Evolutionary conservation across 2,888 invertebrate genomes (phyloP).

Genomic region (Trilocha varians): DNA sequence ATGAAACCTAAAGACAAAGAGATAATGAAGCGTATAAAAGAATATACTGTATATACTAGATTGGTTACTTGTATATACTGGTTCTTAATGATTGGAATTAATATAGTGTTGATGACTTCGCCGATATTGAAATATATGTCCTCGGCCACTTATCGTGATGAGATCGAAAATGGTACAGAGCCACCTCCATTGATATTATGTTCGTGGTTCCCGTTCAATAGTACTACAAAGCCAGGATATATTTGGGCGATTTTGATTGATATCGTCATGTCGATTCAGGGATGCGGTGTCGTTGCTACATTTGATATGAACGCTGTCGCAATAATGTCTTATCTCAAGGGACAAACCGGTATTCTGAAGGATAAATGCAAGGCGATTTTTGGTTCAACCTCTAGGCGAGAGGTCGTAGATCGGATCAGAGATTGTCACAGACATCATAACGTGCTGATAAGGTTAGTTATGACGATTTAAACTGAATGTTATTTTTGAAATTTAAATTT

Average conservation of each 20-base stretch:
- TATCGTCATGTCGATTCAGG: constrained; percentile 29
- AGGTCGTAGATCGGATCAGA: constrained; percentile 28
- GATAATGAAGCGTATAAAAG: constrained; percentile 18
- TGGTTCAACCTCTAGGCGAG: constrained; percentile 13
- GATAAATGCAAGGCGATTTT: constrained; percentile 33
- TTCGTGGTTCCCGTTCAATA: constrained; percentile 53
- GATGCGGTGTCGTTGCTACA: constrained; percentile 31
- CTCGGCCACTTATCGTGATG: constrained; percentile 24
- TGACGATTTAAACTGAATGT: neutral
- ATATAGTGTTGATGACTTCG: constrained; percentile 21
- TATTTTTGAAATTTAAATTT: neutral
- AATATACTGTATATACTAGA: constrained; percentile 38
- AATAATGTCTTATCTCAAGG: constrained; percentile 46
- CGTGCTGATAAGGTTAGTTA: constrained; percentile 34
- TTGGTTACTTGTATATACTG: constrained; percentile 37
- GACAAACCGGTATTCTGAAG: constrained; percentile 37
- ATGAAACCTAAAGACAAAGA: constrained; percentile 17
- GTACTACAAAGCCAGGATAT: constrained; percentile 39
- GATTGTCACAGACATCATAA: constrained; percentile 47
- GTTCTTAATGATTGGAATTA: constrained; percentile 31
- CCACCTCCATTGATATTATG: constrained; percentile 39
- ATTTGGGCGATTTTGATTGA: constrained; percentile 28
- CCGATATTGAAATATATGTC: constrained; percentile 35
- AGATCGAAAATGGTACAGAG: constrained; percentile 27
- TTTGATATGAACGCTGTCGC: constrained; percentile 40